These are phyloP conservation scores for Galaxias olidus DNA, from an alignment of 2,797 vertebrate species.

Conservation along the genomic window DNA sequence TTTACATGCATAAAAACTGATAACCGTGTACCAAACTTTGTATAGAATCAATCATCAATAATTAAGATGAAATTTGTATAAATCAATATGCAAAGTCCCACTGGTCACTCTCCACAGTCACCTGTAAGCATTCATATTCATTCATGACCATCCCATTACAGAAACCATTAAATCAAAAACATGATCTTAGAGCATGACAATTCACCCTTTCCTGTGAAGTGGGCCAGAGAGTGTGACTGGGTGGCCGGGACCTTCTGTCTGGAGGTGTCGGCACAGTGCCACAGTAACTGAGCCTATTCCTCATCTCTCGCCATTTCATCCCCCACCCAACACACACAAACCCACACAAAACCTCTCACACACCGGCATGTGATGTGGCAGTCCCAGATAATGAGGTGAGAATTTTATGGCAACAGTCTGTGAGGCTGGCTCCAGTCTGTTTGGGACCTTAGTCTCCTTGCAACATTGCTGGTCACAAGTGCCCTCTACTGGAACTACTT, in stretches of 20 bases:
- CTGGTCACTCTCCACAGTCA: constrained; percentile 57
- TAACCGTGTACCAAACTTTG: neutral
- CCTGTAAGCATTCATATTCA: too few relatives aligned
- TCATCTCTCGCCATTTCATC: constrained; percentile 53
- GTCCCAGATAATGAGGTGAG: constrained; percentile 82
- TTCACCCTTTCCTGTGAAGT: constrained; percentile 64
- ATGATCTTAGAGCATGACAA: constrained; percentile 58
- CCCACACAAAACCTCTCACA: constrained; percentile 52
- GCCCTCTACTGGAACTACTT: constrained; percentile 70
- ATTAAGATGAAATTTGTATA: constrained; percentile 63
- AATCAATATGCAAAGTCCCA: constrained; percentile 63
- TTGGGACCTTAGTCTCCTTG: neutral
- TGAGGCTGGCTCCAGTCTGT: constrained; percentile 71
- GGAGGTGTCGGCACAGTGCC: constrained; percentile 56
- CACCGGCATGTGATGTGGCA: constrained; percentile 75
- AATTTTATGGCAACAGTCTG: constrained; percentile 75
- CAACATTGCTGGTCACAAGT: constrained; percentile 55
- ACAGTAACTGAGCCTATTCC: constrained; percentile 50
- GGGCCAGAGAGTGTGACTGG: constrained; percentile 55
- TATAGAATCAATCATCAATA: constrained; percentile 34
- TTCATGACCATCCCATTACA: constrained; percentile 53
- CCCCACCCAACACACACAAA: constrained; percentile 34
- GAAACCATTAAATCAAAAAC: constrained; percentile 58
- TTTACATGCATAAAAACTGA: too few relatives aligned
- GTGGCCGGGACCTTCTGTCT: constrained; percentile 44